Evolutionary conservation across 2,888 invertebrate genomes (phyloP), one percentile per base, ranked within the genome.

Genomic region (Pachymerium ferrugineum): DNA sequence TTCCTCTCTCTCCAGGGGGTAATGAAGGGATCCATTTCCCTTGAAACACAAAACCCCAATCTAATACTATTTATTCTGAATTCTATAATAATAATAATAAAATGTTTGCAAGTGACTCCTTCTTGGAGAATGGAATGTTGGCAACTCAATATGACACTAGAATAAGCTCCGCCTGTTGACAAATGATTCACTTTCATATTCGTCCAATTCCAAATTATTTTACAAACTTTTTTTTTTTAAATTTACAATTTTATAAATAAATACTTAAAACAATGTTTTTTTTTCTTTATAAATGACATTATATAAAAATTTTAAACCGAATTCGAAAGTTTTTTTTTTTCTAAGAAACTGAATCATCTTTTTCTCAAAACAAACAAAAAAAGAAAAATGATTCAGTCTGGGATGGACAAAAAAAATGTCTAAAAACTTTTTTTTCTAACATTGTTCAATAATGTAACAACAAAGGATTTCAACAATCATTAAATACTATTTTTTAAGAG

Each of bases 91-190:
- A 16, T 47, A 47, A 47, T 47, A 16, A 2, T 3, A 16, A 47
- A 22, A 47, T 4, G 47, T 3, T 25, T 54, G 28, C 54, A 54
- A 54, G 8, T 54, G 54, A 25, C 28, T 22, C 47, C 47, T 47
- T 47, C 19, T 47, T 47, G 16, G 16, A 12, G 14, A 38, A 22
- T 12, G 54, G 54, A 54, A 54, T 54, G 54, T 54, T 54, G 54
- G 54, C 54, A 54, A 54, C 25, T 54, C 25, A 28, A 54, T 54
- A 28, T 54, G 54, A 54, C 54, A 54, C 38, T 25, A 54, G 54
- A 54, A 54, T 54, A 54, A 25, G 54, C 54, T 38, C 16, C 3
- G 38, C n/a, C n/a, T 38, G 38, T 38, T 38, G 38, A 54, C 22
- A 54, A 54, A 54, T 54, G 54, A 54, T 54, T 54, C 54, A 54